These are phyloP conservation scores for Himalopsyche kuldschensis DNA, from an alignment of 2,888 invertebrate genomes.

Conservation along the genomic window DNA sequence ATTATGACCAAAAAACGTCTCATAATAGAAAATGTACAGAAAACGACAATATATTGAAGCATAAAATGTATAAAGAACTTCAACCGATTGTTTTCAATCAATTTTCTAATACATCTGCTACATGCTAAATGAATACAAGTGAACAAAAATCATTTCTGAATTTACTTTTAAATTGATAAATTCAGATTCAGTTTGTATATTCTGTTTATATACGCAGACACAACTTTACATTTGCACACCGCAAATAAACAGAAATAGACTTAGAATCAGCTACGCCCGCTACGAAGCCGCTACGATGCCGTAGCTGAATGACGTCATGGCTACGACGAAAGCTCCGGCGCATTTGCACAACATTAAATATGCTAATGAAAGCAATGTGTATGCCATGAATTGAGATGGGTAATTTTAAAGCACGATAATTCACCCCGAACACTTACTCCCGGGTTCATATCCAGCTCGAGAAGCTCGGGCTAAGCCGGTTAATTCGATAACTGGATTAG, in stretches of 20 bases:
- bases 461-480: not conserved
- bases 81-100: too few relatives aligned
- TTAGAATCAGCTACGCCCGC: not conserved
- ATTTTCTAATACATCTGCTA: too few relatives aligned
- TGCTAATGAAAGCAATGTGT: slow-evolving; percentile 23
- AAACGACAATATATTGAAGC: too few relatives aligned
- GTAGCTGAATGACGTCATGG: slow-evolving; percentile 5
- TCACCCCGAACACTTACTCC: not conserved
- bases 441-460: not conserved
- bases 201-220: too few relatives aligned
- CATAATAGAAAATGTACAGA: too few relatives aligned
- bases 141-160: too few relatives aligned
- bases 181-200: too few relatives aligned
- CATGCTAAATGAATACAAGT: too few relatives aligned
- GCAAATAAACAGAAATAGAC: not conserved
- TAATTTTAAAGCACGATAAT: slow-evolving; percentile 12
- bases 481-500: not conserved
- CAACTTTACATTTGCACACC: not conserved
- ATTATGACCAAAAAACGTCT: too few relatives aligned
- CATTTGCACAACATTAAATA: slow-evolving; percentile 22
- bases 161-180: too few relatives aligned
- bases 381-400: slow-evolving; percentile 28
- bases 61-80: too few relatives aligned
- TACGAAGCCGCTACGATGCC: not conserved
- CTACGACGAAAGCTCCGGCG: not conserved